Base-by-base conservation (phyloP, 2,888 invertebrate species). In the Actias luna region DNA sequence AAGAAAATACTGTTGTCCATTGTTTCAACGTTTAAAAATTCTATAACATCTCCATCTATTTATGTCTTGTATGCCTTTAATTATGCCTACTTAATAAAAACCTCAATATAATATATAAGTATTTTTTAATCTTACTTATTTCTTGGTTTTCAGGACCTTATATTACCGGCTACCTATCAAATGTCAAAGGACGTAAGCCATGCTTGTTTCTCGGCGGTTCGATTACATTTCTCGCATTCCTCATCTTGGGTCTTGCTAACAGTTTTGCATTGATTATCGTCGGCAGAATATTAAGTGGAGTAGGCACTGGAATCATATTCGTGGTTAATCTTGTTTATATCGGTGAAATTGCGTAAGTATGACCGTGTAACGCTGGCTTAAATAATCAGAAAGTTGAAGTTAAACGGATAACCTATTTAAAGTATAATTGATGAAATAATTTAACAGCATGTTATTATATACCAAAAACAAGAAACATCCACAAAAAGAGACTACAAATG, bases 331-430 rank as follows among this genome's bases (percentile, higher is more conserved):
- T 82, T 7, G 78, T 83, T n/a, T 84, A 83, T 42, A 71, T 84
- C 66, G 84, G 83, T 18, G 83, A 84, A 67, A 79, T 81, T 36
- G 77, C 80, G 83, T 83, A 65, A 82, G 83, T 76, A 64, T 29
- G 14, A 35, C 27, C 16, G 31, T 25, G 12, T 25, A 12, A 12
- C 12, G 10, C 22, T 50, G 7, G 22, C 25, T 12, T 10, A 5
- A 25, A 50, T 50, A 3, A 25, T 50, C 25, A 7, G 1, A 46
- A 46, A 46, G 10, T 3, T n/a, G n/a, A n/a, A n/a, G n/a, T n/a
- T n/a, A n/a, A n/a, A n/a, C n/a, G n/a, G n/a, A n/a, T n/a, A n/a
- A n/a, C n/a, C n/a, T n/a, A n/a, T n/a, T n/a, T n/a, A n/a, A n/a
- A n/a, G n/a, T n/a, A n/a, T n/a, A n/a, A n/a, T n/a, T n/a, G n/a